Base-by-base conservation (phyloP, 2,113 vertebrate genomes). In the Zingel zingel region DNA sequence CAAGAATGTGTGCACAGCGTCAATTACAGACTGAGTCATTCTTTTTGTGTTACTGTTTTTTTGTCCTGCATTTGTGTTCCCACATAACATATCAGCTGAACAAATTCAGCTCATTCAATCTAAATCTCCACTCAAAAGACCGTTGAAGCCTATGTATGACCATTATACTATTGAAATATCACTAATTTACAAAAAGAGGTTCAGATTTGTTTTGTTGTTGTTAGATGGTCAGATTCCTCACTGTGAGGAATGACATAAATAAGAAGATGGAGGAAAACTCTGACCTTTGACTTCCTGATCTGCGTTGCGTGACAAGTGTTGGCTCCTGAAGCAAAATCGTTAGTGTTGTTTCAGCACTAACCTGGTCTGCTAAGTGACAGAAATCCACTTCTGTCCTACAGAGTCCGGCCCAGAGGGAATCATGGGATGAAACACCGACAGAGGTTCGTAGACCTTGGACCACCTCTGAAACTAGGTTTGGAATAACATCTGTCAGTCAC, bases 271-370 rank as follows among this genome's bases (percentile, higher is more conserved):
- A 89, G 79, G 78, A 83, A 88, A 77, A 86, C 83, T 91, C 43
- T 86, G 86, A 91, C 83, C 92, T 88, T 59, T 79, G 77, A 84
- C 87, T 86, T 92, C 88, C 86, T 78, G 77, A 81, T 91, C 83
- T 90, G 65, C 77, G 58, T 93, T 85, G 90, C 86, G 82, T 93
- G 94, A 93, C 85, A 83, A 64, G 73, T 82, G 84, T 77, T 84
- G 88, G 90, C 74, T 89, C 57, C 71, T 54, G 62, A 79, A 88
- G 63, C 68, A 68, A 72, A 79, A 77, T 86, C 66, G 36, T 53
- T 30, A 70, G 67, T 48, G 43, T 74, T 83, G 67, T 74, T 72
- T 87, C 82, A 89, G 74, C 61, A 47, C 39, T 81, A 74, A 76
- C 61, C 69, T 77, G 82, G 30, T 76, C 78, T 84, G 79, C 69